Conservation (phyloP, 2,113 vertebrate species). For the Sylvia atricapilla region DNA sequence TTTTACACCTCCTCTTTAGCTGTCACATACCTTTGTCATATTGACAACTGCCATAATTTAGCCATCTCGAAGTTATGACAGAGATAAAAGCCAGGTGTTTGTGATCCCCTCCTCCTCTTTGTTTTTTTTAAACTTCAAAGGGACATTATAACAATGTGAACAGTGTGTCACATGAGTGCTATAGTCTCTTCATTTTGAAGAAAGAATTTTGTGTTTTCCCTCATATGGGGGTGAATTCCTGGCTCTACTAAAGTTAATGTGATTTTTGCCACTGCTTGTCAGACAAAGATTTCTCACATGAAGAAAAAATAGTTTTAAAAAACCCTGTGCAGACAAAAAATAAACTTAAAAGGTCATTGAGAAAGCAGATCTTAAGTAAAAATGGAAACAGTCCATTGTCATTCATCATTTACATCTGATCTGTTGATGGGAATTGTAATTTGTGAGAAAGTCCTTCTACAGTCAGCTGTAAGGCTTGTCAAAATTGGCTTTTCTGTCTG, state of each 20-base stretch:
- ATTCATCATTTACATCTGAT: constrained; percentile 41
- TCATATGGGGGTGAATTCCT: not conserved
- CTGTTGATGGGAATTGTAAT: constrained; percentile 15
- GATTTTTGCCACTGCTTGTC: constrained; percentile 31
- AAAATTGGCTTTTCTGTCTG: constrained; percentile 12
- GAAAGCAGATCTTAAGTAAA: constrained; percentile 7
- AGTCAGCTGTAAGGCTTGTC: not conserved
- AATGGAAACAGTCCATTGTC: constrained; percentile 32
- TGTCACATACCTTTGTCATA: constrained; percentile 1
- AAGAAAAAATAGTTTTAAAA: constrained; percentile 45
- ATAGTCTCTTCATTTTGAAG: not conserved
- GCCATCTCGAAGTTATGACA: not conserved
- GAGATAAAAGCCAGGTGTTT: constrained; percentile 44
- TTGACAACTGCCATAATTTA: not conserved
- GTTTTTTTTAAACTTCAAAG: constrained; percentile 25
- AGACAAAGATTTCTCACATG: constrained; percentile 21
- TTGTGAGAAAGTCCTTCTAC: constrained; percentile 13
- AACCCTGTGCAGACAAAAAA: constrained; percentile 23
- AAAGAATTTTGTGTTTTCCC: constrained; percentile 13
- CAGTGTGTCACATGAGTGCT: constrained; percentile 5
- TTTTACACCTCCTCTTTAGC: constrained; percentile 34
- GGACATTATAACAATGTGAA: not conserved
- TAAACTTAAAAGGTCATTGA: constrained; percentile 42
- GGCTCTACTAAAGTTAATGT: not conserved
- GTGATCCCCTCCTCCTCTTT: not conserved